Evolutionary conservation across 2,113 vertebrate genomes (phyloP).

Genomic region (Gambusia affinis): DNA sequence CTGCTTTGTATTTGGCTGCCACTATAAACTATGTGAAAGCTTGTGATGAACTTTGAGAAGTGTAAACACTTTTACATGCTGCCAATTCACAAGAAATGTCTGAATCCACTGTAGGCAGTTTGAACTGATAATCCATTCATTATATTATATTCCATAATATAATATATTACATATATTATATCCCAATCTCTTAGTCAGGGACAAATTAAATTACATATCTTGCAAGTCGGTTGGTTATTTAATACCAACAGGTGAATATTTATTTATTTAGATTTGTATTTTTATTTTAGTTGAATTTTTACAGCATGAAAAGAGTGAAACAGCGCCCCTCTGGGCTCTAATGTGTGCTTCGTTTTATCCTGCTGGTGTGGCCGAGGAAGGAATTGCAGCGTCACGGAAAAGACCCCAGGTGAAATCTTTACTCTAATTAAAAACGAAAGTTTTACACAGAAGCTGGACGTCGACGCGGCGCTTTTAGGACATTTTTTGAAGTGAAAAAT

Average conservation of each 20-base stretch:
- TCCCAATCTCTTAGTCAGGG: background rate
- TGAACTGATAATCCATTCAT: background rate
- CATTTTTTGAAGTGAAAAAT: background rate
- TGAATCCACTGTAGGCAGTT: background rate
- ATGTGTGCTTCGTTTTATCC: background rate
- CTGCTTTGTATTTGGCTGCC: background rate
- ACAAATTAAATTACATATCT: background rate
- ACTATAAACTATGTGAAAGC: background rate
- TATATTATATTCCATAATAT: no score
- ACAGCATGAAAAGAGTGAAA: background rate
- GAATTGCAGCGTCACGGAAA: background rate
- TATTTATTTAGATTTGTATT: background rate
- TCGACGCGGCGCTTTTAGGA: background rate
- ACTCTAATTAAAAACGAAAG: background rate
- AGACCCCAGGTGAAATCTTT: background rate
- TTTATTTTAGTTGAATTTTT: background rate
- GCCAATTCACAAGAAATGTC: background rate
- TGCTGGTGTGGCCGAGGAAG: background rate
- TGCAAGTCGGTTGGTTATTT: background rate
- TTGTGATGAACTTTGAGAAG: background rate
- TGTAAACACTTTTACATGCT: background rate
- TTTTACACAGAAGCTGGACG: background rate
- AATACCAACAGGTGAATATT: background rate
- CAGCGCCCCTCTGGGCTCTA: constrained; percentile 24
- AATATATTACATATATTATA: no score